phyloP scores from a whole-genome alignment of 2,797 vertebrate species.

The Darevskia mixta region DNA sequence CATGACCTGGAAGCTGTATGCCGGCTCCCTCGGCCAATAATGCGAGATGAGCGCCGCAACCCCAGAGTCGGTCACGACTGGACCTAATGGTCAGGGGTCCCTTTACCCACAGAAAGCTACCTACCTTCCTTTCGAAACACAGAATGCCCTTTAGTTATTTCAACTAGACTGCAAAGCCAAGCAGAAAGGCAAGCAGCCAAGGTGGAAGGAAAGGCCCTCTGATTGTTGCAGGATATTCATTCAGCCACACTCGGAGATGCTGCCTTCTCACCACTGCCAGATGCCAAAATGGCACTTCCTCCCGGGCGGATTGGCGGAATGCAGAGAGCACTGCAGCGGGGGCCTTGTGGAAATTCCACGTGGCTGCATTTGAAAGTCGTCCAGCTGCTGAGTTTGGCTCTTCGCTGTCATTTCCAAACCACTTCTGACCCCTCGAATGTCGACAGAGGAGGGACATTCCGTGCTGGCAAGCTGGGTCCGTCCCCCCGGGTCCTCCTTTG shows the following conservation, averaged over 20 bases:
- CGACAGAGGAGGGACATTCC: neutral
- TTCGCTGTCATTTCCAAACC: neutral
- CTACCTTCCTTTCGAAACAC: neutral
- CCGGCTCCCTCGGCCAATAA: too few relatives aligned
- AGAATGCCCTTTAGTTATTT: neutral
- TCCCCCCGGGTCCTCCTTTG: neutral
- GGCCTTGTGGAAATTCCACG: neutral
- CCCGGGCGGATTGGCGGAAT: conserved; percentile 40
- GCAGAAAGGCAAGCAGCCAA: neutral
- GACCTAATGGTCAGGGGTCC: too few relatives aligned
- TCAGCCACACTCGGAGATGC: neutral
- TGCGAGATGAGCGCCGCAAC: too few relatives aligned
- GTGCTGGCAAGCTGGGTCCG: neutral
- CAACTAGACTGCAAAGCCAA: neutral
- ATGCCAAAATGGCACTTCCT: conserved; percentile 48
- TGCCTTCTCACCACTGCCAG: too few relatives aligned
- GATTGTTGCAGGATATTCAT: neutral
- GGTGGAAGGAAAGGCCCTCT: neutral
- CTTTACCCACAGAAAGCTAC: too few relatives aligned
- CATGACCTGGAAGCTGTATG: too few relatives aligned
- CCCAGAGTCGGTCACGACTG: too few relatives aligned
- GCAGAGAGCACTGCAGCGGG: neutral
- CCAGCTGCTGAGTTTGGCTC: neutral
- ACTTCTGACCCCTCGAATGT: neutral
- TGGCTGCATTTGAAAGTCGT: too few relatives aligned